Conservation (phyloP, 2,797 vertebrate genomes). For the Intellagama lesueurii region DNA sequence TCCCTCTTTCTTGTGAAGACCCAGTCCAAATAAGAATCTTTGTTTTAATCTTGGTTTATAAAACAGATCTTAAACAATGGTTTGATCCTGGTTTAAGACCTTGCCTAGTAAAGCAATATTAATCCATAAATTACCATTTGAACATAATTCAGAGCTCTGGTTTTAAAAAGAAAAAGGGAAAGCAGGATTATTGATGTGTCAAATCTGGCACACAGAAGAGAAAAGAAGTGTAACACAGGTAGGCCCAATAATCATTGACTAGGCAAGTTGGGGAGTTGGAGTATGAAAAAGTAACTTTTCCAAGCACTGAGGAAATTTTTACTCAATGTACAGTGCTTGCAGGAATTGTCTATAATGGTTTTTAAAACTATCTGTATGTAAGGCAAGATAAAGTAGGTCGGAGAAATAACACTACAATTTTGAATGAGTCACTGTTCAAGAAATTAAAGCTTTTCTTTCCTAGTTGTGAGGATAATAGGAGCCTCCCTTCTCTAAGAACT, state of each 20-base stretch:
- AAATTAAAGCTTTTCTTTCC: conserved; percentile 34
- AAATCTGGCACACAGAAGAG: not conserved
- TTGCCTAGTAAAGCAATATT: not conserved
- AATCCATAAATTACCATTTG: not conserved
- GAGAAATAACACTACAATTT: conserved; percentile 11
- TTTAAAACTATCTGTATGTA: not conserved
- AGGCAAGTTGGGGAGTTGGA: no score
- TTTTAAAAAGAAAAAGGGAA: no score
- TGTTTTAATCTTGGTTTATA: not conserved
- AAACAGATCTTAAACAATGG: not conserved
- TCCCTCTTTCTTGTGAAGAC: not conserved
- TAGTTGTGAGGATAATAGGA: not conserved
- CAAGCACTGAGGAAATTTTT: no score
- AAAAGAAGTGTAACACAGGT: no score
- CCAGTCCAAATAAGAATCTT: not conserved
- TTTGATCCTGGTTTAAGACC: not conserved
- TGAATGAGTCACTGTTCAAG: conserved; percentile 3
- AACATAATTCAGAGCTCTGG: not conserved
- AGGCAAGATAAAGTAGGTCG: not conserved
- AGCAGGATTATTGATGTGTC: not conserved
- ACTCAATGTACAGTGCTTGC: no score
- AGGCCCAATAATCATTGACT: no score
- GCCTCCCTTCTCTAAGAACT: conserved; percentile 22
- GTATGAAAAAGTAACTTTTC: no score
- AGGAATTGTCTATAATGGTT: not conserved